A percentile compares a stretch with the other conserved stretches of the same genome.
These are phyloP conservation scores for Cheirogaleus medius DNA, from an alignment of 2,113 vertebrate genomes.

Conservation along the genomic window DNA sequence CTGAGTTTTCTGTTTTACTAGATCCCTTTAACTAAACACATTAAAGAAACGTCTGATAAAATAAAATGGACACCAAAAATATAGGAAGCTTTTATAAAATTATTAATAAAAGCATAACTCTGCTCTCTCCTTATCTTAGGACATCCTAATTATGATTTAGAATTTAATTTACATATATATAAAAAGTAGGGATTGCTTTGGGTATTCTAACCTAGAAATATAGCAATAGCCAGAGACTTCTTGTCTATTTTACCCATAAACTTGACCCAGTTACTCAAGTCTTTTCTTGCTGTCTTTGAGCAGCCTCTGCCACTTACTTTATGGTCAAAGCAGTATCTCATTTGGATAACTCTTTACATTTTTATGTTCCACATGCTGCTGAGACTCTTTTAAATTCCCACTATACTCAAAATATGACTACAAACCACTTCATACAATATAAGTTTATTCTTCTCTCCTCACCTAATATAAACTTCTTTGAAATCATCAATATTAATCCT, in stretches of 20 bases:
- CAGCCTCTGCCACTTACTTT: neutral
- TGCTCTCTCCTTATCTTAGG: neutral
- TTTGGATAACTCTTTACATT: neutral
- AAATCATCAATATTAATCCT: neutral
- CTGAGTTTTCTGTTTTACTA: neutral
- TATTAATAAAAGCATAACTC: neutral
- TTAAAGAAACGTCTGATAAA: neutral
- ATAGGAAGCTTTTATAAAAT: neutral
- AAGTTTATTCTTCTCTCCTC: neutral
- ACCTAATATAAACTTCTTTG: neutral
- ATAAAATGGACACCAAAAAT: neutral
- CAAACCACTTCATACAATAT: neutral
- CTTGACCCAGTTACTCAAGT: neutral
- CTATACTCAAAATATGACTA: neutral
- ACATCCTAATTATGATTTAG: neutral
- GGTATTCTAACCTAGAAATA: neutral
- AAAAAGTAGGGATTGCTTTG: neutral
- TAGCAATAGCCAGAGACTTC: neutral
- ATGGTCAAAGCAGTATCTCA: neutral
- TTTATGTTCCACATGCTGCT: neutral
- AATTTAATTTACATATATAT: neutral
- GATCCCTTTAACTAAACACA: neutral
- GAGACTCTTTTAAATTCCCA: neutral
- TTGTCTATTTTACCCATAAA: neutral
- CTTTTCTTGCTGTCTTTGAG: neutral